phyloP scores from a whole-genome alignment of 1,140 invertebrate species.

The Coelopa frigida region DNA sequence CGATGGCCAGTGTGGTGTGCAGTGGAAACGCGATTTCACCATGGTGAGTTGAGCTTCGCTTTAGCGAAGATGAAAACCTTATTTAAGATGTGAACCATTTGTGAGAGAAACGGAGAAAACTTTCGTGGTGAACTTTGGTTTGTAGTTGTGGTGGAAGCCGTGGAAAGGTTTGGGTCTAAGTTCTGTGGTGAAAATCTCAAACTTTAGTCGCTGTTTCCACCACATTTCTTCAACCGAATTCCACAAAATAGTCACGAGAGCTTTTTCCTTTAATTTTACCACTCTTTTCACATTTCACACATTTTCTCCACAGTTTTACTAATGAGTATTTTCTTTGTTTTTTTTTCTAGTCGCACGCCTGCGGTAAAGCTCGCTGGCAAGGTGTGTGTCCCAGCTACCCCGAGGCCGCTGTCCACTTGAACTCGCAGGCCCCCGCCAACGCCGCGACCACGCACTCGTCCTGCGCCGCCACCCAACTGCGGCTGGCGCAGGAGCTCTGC shows the following conservation, averaged over 20 bases:
- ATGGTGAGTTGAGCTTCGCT: conserved; percentile 54
- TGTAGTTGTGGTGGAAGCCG: too few species aligned
- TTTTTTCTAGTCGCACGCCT: conserved; percentile 62
- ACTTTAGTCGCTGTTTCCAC: too few species aligned
- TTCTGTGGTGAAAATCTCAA: too few species aligned
- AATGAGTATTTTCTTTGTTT: conserved; percentile 12
- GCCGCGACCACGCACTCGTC: conserved; percentile 27
- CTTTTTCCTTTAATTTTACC: too few species aligned
- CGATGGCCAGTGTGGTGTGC: conserved; percentile 63
- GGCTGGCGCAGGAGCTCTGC: conserved; percentile 46
- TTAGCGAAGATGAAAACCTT: neutral
- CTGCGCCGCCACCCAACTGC: conserved; percentile 36
- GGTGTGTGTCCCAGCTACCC: conserved; percentile 53
- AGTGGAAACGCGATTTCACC: conserved; percentile 71
- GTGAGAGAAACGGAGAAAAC: too few species aligned
- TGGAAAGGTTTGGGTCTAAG: too few species aligned
- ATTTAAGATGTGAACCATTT: neutral
- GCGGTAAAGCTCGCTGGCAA: conserved; percentile 65
- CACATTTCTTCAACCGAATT: too few species aligned
- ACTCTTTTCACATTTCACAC: too few species aligned
- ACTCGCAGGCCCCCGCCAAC: conserved; percentile 16
- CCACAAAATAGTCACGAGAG: too few species aligned
- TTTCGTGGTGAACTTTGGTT: too few species aligned
- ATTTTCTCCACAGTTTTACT: too few species aligned
- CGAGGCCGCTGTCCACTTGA: conserved; percentile 42